Conservation (phyloP, 2,797 vertebrate genomes). For the Danio albolineatus region DNA sequence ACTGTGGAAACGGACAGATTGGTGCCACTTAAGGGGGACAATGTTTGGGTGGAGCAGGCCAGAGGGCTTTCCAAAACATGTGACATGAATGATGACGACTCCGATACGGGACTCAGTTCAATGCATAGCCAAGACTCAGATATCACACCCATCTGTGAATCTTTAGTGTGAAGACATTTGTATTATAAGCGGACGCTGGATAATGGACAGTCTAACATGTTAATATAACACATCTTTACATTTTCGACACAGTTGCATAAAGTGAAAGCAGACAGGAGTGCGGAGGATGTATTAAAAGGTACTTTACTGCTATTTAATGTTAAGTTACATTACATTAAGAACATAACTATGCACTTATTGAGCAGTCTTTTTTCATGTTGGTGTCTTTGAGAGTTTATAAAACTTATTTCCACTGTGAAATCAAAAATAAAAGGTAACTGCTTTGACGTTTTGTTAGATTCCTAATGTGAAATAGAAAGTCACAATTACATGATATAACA, state of each 20-base stretch:
- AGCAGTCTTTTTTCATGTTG: background rate
- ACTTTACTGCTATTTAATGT: background rate
- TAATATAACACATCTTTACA: background rate
- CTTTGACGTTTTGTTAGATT: no score
- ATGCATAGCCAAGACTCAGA: conserved; percentile 99
- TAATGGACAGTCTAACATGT: background rate
- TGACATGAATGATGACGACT: conserved; percentile 91
- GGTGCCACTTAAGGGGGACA: conserved; percentile 61
- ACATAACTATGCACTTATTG: conserved; percentile 14
- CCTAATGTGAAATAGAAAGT: no score
- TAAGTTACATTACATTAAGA: background rate
- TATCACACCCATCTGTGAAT: conserved; percentile 89
- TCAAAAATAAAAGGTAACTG: background rate
- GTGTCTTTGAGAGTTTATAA: background rate
- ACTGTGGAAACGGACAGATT: conserved; percentile 57
- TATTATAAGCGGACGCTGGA: background rate
- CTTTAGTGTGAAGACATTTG: conserved; percentile 82
- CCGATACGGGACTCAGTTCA: conserved; percentile 96
- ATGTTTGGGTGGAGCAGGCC: conserved; percentile 83
- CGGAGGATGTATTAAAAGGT: background rate
- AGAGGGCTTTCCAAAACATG: conserved; percentile 82
- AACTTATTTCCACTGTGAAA: background rate
- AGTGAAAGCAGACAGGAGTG: background rate
- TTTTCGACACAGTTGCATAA: background rate
- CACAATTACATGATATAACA: no score